These are phyloP conservation scores for Eurypyga helias DNA, from an alignment of 2,113 vertebrate species.

Conservation along the genomic window DNA sequence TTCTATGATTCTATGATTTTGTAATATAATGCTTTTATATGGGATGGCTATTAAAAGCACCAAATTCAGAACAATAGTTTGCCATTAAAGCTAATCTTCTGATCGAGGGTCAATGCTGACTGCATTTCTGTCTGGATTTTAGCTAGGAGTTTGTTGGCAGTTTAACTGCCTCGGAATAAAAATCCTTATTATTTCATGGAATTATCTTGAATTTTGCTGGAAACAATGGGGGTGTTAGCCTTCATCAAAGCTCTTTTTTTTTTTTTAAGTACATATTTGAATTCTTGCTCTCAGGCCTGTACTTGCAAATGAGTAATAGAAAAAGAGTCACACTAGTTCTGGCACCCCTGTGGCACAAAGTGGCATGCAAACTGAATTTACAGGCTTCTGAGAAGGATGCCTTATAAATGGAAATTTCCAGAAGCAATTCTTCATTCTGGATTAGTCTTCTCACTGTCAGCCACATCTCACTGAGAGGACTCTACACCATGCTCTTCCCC, in stretches of 20 bases:
- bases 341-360: neutral
- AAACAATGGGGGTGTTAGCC: neutral
- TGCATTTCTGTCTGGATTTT: constrained; percentile 14
- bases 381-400: neutral
- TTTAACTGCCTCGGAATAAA: neutral
- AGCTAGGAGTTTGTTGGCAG: neutral
- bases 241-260: neutral
- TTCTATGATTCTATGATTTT: too few species aligned
- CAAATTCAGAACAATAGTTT: constrained; percentile 30
- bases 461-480: neutral
- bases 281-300: neutral
- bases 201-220: neutral
- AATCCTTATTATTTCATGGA: constrained; percentile 11
- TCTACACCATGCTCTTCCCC: neutral
- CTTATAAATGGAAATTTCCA: neutral
- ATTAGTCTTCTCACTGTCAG: neutral
- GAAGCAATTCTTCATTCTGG: neutral
- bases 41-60: neutral
- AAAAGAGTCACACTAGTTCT: neutral
- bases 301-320: neutral
- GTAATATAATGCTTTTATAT: neutral
- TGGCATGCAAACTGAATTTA: neutral
- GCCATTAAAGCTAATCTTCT: constrained; percentile 18
- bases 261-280: neutral
- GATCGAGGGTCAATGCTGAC: neutral